Evolutionary conservation across 2,797 vertebrate genomes (phyloP).

Genomic region (Siniperca scherzeri): DNA sequence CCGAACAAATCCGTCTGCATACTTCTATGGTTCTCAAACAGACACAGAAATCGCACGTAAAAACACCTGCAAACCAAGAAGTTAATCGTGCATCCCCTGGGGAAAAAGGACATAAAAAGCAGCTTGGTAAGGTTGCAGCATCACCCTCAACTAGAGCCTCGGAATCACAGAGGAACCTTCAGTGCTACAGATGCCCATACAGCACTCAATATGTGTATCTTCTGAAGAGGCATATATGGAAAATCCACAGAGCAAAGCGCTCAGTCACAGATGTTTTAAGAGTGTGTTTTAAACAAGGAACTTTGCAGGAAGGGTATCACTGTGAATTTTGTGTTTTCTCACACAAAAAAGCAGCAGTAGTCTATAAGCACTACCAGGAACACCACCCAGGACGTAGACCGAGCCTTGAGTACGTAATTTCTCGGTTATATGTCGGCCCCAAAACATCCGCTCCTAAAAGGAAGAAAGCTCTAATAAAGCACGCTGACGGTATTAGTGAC

Average conservation of each 20-base stretch:
- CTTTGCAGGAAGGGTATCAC: slow-evolving; percentile 89
- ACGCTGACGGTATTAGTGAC: background rate
- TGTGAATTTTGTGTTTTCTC: slow-evolving; percentile 92
- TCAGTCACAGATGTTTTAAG: slow-evolving; percentile 84
- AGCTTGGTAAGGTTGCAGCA: background rate
- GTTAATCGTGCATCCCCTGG: background rate
- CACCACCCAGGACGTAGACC: slow-evolving; percentile 84
- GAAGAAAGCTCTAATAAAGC: slow-evolving; percentile 10
- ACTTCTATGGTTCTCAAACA: slow-evolving; percentile 42
- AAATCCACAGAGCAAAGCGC: slow-evolving; percentile 84
- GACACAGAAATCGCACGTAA: background rate
- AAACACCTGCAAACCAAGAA: slow-evolving; percentile 7
- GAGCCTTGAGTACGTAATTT: slow-evolving; percentile 85
- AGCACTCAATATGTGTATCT: slow-evolving; percentile 85
- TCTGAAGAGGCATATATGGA: slow-evolving; percentile 88
- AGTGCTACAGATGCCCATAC: slow-evolving; percentile 88
- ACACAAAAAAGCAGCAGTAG: slow-evolving; percentile 80
- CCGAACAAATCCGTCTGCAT: slow-evolving; percentile 36
- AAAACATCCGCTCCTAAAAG: background rate
- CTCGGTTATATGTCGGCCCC: slow-evolving; percentile 63
- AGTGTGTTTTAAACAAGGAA: slow-evolving; percentile 86
- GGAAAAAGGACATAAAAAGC: slow-evolving; percentile 1
- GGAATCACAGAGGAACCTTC: slow-evolving; percentile 76
- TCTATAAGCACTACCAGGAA: slow-evolving; percentile 89
- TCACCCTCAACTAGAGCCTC: background rate